Base-by-base conservation (phyloP, 1,140 invertebrate genomes). In the Camponotus floridanus region DNA sequence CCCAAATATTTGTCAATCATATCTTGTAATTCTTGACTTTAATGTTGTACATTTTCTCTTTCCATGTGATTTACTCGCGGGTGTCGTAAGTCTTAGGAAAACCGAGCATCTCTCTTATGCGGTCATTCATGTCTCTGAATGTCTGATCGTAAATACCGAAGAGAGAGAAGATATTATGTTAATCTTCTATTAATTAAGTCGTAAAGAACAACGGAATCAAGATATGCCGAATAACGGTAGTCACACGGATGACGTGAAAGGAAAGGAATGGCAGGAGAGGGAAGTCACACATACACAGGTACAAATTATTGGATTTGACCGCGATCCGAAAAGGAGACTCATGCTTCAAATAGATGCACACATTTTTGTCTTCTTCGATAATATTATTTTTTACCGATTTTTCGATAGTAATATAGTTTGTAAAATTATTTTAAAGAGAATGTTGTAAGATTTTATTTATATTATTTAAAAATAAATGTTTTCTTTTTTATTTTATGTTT, bases 171-270 rank as follows among this genome's bases (percentile, higher is more conserved):
- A 51, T 4, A 39, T 48, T 68, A 13, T 45, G 36, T 18, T 73
- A 70, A 39, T 79, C 36, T 78, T 9, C 18, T 76, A 70, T 59
- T 61, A 59, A 59, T 67, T 86, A 39, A 26, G 33, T 67, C 33
- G 70, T 64, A 21, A 67, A 36, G 15, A 45, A 39, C 39, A 67
- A 67, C 61, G 48, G 64, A 36, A 45, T 80, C 78, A 64, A 80
- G 48, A 67, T 48, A 42, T 33, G 48, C 68, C 21, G 33, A 79
- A 42, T 71, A 79, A 78, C 76, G 70, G 78, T 57, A 79, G 62
- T 85, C 65, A 48, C 62, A 36, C n/a, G n/a, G 18, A 9, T 67
- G 59, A 59, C 45, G 51, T 57, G 80, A 83, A 48, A 31, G 6
- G 42, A 21, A 26, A 62, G 65, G 39, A 62, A 57, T 26, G 31